Evolutionary conservation across 2,113 vertebrate species (phyloP), one percentile per base, ranked within the genome.

Genomic region (Antennarius striatus): DNA sequence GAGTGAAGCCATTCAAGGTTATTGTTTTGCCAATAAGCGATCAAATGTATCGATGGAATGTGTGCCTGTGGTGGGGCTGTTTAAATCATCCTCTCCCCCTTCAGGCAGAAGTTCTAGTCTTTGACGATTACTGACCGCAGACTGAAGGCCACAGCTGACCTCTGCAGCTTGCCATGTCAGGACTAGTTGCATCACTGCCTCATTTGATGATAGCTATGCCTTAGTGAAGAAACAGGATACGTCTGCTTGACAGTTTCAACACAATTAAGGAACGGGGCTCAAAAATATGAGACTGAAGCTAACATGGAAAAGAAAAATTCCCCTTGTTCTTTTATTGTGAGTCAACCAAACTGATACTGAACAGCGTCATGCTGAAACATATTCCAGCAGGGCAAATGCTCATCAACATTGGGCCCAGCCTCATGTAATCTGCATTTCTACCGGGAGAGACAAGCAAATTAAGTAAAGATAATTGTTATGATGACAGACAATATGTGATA

Each of bases 41-140:
- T 89, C 86, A 85, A 73, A 90, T 40, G 55, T 73, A 89, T 91
- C 48, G 87, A 92, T 86, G 71, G 63, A 55, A 53, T 59, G 71
- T 59, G 50, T 59, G 46, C 84, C 65, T 84, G 84, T 69, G 82
- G 88, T 77, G 56, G 68, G 53, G 65, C 74, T 39, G 51, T 65
- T 87, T 82, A 79, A 85, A 85, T 81, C 61, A 69, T 71, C 45
- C 67, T 42, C 57, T 73, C 58, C 55, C 64, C 22, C 75, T 32
- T 71, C 50, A 63, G 71, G 71, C 43, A 54, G 65, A 40, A 59
- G 56, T 52, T 42, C 52, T 11, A 50, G 75, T 65, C 61, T 71
- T 51, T 74, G 60, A 72, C 48, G 71, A 71, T 84, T 79, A 80
- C 50, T 77, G 82, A 88, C 88, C 88, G 71, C 87, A 88, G 74